Base-by-base conservation (phyloP, 1,140 invertebrate genomes). In the Melitaea cinxia region DNA sequence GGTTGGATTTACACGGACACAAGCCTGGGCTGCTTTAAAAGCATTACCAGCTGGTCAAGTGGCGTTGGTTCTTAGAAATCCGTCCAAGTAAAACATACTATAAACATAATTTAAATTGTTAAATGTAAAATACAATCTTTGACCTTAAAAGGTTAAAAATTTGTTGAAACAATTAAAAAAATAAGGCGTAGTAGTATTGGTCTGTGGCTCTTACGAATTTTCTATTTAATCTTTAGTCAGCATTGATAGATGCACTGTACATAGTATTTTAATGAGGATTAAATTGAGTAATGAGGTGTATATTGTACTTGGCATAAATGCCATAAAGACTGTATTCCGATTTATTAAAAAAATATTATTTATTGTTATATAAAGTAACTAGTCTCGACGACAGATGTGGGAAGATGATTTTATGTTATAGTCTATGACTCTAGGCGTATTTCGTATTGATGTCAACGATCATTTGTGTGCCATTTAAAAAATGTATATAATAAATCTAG, bases 1-100 rank as follows among this genome's bases (percentile, higher is more conserved):
- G 65, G 94, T 94, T 56, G 93, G 93, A 45, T 96, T 98, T 93
- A 96, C 97, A 0, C 93, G 97, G 66, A 97, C 97, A 62, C 97
- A 98, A 91, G 97, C 96, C 33, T 98, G 97, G 97, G 96, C 96
- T 70, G 94, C 97, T 56, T 95, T 98, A 90, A 98, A 98, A 85
- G 95, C 96, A 70, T 83, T 98, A 58, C 95, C 96, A 56, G 94
- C 96, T 72, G 97, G 97, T 26, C 93, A 94, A 79, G 95, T 96
- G 39, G 93, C 85, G 23, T 78, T 92, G 57, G 77, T 91, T 56
- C 78, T 91, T 35, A 80, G 73, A 71, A 91, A 91, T 67, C 85
- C 86, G 55, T 42, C n/a, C 17, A 39, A 12, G 14, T 4, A 37
- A 15, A 10, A n/a, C 12, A 10, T n/a, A 35, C 0, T 12, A 12